Conservation (phyloP, 2,797 vertebrate genomes). For the Diplodus puntazzo region DNA sequence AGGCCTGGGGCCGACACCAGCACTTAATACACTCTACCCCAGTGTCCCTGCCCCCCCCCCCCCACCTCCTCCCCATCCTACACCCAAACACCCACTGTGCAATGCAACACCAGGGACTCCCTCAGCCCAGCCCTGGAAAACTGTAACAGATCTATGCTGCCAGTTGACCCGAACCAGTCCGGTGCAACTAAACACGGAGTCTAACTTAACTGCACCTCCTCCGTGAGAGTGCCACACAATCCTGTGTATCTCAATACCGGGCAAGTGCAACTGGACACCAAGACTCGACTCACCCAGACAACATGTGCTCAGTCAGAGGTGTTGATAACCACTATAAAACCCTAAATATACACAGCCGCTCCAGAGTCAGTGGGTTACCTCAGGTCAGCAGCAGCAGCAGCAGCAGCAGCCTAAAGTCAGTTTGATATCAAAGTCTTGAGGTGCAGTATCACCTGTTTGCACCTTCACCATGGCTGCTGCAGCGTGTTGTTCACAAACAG, state of each 20-base stretch:
- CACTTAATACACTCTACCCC: constrained; percentile 75
- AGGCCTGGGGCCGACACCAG: constrained; percentile 74
- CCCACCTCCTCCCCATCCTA: constrained; percentile 12
- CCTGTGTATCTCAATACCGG: constrained; percentile 63
- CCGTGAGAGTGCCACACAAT: constrained; percentile 59
- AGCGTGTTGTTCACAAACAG: constrained; percentile 59
- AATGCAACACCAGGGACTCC: constrained; percentile 75
- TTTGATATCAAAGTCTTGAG: constrained; percentile 10
- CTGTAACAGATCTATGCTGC: constrained; percentile 68
- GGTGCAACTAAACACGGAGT: constrained; percentile 69
- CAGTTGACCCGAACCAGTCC: constrained; percentile 64
- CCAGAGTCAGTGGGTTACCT: constrained; percentile 56
- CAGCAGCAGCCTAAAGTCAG: constrained; percentile 2
- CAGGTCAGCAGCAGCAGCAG: constrained; percentile 41
- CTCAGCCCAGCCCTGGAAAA: constrained; percentile 49
- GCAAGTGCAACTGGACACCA: constrained; percentile 72
- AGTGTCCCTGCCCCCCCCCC: constrained; percentile 42
- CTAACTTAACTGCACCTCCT: constrained; percentile 51
- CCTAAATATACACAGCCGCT: constrained; percentile 70
- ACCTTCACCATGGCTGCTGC: constrained; percentile 53
- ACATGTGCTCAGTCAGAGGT: constrained; percentile 64
- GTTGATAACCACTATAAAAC: constrained; percentile 74
- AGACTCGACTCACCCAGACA: constrained; percentile 63
- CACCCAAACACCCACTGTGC: constrained; percentile 74
- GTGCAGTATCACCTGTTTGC: constrained; percentile 40